These are phyloP conservation scores for Spinus olivaceus DNA, from an alignment of 2,797 vertebrate genomes.

Conservation along the genomic window DNA sequence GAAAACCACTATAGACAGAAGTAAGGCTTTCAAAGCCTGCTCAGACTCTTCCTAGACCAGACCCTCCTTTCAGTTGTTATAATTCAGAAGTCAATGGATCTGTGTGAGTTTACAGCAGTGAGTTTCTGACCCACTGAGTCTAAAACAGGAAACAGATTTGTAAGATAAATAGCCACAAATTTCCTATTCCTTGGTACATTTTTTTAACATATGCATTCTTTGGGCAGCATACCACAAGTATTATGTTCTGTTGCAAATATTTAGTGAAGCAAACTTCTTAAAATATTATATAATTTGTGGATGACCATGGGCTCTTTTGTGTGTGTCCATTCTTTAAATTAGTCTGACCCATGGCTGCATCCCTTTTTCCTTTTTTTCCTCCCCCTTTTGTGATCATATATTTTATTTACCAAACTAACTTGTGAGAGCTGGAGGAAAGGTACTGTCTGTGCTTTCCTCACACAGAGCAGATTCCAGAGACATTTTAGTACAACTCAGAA, in stretches of 20 bases:
- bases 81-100: not conserved
- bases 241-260: not conserved
- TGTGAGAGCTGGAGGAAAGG: constrained; percentile 2
- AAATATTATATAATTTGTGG: not conserved
- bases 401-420: constrained; percentile 34
- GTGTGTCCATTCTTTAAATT: constrained; percentile 4
- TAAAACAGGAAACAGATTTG: constrained; percentile 11
- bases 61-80: not conserved
- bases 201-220: not conserved
- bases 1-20: not conserved
- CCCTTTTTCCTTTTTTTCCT: accelerated
- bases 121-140: not conserved
- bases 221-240: not conserved
- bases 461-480: constrained; percentile 9
- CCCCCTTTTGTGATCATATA: not conserved
- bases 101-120: not conserved
- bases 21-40: not conserved
- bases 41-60: not conserved
- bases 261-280: not conserved
- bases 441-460: constrained; percentile 15
- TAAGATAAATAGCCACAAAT: not conserved
- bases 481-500: constrained; percentile 15
- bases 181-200: not conserved
- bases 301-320: not conserved
- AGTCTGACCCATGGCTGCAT: not conserved